phyloP scores from a whole-genome alignment of 2,113 vertebrate species.

The Synodontis membranacea region DNA sequence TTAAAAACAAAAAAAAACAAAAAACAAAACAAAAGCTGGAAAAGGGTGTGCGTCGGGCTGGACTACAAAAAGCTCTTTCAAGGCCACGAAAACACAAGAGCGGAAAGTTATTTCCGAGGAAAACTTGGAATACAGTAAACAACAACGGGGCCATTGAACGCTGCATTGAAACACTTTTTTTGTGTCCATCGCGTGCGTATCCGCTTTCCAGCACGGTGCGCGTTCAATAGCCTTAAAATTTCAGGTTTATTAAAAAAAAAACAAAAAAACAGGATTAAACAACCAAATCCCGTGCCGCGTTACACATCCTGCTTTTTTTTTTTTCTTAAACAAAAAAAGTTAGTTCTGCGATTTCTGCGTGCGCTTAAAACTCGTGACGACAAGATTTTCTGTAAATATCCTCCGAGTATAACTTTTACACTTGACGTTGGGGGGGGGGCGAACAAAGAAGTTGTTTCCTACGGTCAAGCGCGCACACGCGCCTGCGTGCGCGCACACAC shows the following conservation, averaged over 20 bases:
- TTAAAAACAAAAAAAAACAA: no score
- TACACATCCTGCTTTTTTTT: neutral
- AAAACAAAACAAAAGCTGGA: no score
- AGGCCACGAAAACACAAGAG: neutral
- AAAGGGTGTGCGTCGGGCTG: neutral
- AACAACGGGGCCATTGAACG: neutral
- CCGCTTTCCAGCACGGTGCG: neutral
- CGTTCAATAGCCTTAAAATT: neutral
- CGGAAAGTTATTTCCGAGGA: slow-evolving; percentile 5
- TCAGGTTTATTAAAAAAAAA: neutral
- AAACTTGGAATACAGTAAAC: slow-evolving; percentile 39
- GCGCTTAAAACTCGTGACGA: neutral
- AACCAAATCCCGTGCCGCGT: no score
- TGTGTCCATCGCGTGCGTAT: neutral
- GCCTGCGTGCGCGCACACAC: slow-evolving; percentile 39
- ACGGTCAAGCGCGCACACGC: slow-evolving; percentile 44
- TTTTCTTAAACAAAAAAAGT: no score
- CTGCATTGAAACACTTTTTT: neutral
- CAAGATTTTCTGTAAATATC: neutral
- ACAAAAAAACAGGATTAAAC: neutral
- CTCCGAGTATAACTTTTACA: slow-evolving; percentile 37
- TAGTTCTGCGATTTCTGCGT: neutral
- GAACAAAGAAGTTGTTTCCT: slow-evolving; percentile 74
- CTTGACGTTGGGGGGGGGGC: slow-evolving; percentile 67
- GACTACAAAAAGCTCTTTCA: neutral